These are phyloP conservation scores for human DNA, from an alignment of 2,113 vertebrate genomes.

Conservation along the genomic window GRCh38 chr18:59852501-59853000, in stretches of 20 bases:
- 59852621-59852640: background rate
- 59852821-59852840: too few relatives aligned
- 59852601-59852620: background rate
- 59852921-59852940: background rate
- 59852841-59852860: too few relatives aligned
- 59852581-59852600: background rate
- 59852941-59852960: background rate
- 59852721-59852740: too few relatives aligned
- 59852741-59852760: rapidly evolving
- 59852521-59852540: background rate
- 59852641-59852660: background rate
- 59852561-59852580: background rate
- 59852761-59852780: rapidly evolving
- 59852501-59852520: background rate
- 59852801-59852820: background rate
- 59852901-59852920: background rate
- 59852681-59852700: background rate
- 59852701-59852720: background rate
- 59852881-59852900: background rate
- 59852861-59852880: background rate
- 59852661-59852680: background rate
- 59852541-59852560: background rate
- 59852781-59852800: too few relatives aligned
- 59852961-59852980: background rate
- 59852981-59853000: background rate